These are phyloP conservation scores for Hipposideros larvatus DNA, from an alignment of 2,797 vertebrate genomes.

Conservation along the genomic window DNA sequence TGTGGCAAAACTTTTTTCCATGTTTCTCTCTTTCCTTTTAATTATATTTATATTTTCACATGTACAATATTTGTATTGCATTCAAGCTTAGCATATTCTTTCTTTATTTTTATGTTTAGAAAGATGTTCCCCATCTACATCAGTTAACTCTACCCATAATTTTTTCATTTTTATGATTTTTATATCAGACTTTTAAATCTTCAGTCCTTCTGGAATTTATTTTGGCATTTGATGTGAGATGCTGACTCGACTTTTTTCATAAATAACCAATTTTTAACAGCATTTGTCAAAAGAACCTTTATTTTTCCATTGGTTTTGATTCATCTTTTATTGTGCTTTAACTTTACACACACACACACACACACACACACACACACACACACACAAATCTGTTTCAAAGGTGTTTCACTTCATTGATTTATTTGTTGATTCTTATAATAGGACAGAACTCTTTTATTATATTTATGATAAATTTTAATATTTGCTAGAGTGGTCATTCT, in stretches of 20 bases:
- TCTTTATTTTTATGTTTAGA: neutral
- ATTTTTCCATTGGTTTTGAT: neutral
- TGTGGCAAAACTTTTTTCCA: neutral
- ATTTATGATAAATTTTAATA: constrained; percentile 25
- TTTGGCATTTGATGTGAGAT: neutral
- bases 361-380: neutral
- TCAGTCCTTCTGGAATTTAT: neutral
- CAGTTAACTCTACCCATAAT: neutral
- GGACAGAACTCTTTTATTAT: too few relatives aligned
- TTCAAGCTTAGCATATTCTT: neutral
- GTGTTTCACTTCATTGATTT: neutral
- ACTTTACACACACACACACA: neutral
- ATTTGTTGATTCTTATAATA: neutral
- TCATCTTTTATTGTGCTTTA: neutral
- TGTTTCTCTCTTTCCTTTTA: neutral
- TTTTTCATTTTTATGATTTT: constrained; percentile 30
- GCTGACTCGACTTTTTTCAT: neutral
- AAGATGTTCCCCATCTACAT: neutral
- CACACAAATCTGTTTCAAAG: neutral
- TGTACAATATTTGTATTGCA: neutral
- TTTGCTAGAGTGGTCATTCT: neutral
- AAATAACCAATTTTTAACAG: neutral
- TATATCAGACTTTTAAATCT: neutral
- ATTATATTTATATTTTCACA: constrained; percentile 7
- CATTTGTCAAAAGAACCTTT: neutral